Conservation (phyloP, 2,113 vertebrate species). For the Tachysurus fulvidraco region DNA sequence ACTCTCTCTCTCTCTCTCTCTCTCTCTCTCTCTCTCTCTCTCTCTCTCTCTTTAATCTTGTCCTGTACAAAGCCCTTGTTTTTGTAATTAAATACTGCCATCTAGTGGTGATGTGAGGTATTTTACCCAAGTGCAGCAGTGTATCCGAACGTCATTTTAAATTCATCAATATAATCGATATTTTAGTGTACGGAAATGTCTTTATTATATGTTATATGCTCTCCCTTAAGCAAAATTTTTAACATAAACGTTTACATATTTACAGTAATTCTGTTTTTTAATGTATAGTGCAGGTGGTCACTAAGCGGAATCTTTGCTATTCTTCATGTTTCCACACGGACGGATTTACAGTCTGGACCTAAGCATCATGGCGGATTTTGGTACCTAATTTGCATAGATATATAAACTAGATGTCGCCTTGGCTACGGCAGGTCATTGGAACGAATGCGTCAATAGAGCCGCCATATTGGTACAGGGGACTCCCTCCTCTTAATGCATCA, state of each 20-base stretch:
- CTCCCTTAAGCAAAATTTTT: rapidly evolving
- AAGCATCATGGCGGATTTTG: neutral
- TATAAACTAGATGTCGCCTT: no score
- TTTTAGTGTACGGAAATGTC: neutral
- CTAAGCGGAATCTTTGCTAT: neutral
- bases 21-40: no score
- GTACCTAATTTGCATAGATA: neutral
- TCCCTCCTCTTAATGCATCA: no score
- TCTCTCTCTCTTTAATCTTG: no score
- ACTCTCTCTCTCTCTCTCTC: no score
- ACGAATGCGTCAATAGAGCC: no score
- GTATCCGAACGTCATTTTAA: neutral
- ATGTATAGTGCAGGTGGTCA: no score
- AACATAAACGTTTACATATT: neutral
- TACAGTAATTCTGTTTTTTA: neutral
- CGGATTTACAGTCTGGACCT: neutral
- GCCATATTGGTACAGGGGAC: no score
- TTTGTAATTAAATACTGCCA: neutral
- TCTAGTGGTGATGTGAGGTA: neutral
- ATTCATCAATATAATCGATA: neutral
- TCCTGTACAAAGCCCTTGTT: neutral
- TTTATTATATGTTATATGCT: neutral
- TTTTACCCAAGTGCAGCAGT: neutral
- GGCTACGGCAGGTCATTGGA: no score
- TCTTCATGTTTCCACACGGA: constrained; percentile 2